Conservation (phyloP, 1,140 invertebrate species). For the Whitmania pigra region DNA sequence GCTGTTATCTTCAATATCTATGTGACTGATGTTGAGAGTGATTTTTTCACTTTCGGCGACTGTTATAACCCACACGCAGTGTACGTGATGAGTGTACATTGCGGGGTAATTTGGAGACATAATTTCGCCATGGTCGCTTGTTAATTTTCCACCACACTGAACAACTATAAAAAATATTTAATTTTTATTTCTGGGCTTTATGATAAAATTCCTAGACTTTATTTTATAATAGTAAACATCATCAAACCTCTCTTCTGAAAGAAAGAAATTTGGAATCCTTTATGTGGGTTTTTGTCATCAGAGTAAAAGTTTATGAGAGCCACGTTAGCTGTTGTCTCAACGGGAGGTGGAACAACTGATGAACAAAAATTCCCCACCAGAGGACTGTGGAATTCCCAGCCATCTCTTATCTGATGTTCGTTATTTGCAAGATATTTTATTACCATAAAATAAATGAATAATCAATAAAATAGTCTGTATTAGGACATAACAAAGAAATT, state of each 20-base stretch:
- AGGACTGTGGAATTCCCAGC: conserved; percentile 47
- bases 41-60: conserved; percentile 53
- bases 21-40: conserved; percentile 54
- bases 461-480: no score
- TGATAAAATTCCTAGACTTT: no score
- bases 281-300: conserved; percentile 46
- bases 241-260: conserved; percentile 18
- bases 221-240: not conserved
- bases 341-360: conserved; percentile 31
- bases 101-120: conserved; percentile 37
- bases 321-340: conserved; percentile 53
- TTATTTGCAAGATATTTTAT: not conserved
- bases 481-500: no score
- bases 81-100: conserved; percentile 32
- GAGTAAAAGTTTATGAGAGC: conserved; percentile 55
- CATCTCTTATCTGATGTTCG: conserved; percentile 49
- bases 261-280: conserved; percentile 55
- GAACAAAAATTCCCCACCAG: conserved; percentile 54
- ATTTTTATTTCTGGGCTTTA: no score
- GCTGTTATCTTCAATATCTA: conserved; percentile 37
- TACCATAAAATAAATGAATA: no score
- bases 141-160: conserved; percentile 34
- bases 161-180: conserved; percentile 25
- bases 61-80: conserved; percentile 40
- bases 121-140: conserved; percentile 31